phyloP scores from a whole-genome alignment of 2,797 vertebrate genomes.

The Gallinago nigripennis region DNA sequence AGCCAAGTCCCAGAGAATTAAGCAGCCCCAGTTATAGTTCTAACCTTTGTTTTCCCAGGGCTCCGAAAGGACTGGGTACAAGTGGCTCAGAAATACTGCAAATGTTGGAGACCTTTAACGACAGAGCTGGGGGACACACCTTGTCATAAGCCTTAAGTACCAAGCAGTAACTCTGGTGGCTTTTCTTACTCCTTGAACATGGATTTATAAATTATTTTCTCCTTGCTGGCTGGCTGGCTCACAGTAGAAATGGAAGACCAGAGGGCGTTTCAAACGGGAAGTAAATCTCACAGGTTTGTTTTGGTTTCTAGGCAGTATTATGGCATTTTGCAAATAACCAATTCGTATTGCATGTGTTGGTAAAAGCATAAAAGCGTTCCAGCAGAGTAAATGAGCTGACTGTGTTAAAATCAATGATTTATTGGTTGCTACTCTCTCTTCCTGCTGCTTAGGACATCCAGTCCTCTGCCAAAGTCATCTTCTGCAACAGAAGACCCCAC shows the following conservation, averaged over 20 bases:
- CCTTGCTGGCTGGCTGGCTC: not conserved
- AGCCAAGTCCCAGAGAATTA: not conserved
- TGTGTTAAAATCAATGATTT: not conserved
- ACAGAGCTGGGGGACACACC: not conserved
- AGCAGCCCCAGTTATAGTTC: not conserved
- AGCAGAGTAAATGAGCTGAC: not conserved
- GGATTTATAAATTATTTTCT: not conserved
- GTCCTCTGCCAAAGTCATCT: not conserved
- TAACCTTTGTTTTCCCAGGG: not conserved
- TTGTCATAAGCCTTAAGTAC: not conserved
- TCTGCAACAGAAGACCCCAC: not conserved
- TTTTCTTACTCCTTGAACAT: not conserved
- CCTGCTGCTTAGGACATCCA: not conserved
- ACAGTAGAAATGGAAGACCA: not conserved
- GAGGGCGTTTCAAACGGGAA: not conserved
- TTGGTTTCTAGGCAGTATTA: not conserved
- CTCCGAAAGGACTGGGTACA: not conserved
- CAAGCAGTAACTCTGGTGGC: not conserved
- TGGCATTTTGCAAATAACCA: not conserved
- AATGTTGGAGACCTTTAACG: not conserved
- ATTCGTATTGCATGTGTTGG: not conserved
- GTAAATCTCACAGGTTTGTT: not conserved
- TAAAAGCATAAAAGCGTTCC: not conserved
- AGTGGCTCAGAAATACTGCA: not conserved
- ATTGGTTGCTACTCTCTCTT: not conserved